Percentiles rank a stretch among this genome's conserved stretches.
Conservation (phyloP, 1,140 invertebrate genomes). For the Galendromus occidentalis region DNA sequence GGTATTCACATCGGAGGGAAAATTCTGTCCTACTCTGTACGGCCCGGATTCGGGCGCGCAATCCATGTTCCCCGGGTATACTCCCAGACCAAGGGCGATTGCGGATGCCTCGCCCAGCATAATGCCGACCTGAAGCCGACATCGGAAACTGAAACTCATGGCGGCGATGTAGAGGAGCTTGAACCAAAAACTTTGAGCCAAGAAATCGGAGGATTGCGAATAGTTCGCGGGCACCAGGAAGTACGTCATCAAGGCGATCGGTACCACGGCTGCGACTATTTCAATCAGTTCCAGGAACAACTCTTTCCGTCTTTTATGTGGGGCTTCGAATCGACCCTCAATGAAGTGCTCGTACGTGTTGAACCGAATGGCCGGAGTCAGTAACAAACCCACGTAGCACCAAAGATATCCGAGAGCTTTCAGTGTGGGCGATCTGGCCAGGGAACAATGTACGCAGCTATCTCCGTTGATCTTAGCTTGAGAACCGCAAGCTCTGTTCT, state of each 20-base stretch:
- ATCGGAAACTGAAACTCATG: background rate
- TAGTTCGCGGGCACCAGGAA: background rate
- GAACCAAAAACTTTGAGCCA: background rate
- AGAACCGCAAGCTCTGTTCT: too few relatives aligned
- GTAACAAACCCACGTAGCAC: background rate
- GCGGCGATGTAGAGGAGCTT: background rate
- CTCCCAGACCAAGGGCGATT: background rate
- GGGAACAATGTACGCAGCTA: background rate
- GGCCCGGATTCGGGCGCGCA: background rate
- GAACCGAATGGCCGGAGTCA: background rate
- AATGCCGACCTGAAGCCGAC: background rate
- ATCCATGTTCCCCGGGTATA: background rate
- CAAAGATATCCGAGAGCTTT: background rate
- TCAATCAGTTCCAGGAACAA: background rate
- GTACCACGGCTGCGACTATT: background rate
- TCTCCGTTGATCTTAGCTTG: too few relatives aligned
- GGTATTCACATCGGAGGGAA: background rate
- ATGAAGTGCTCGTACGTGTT: background rate
- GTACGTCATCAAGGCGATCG: background rate
- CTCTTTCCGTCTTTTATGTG: background rate
- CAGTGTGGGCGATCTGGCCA: background rate
- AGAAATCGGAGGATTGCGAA: background rate
- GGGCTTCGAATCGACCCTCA: background rate
- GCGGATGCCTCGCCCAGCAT: background rate
- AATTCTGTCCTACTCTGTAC: background rate